A percentile compares a stretch with the other conserved stretches of the same genome.
phyloP scores from a whole-genome alignment of 2,797 vertebrate species.

The Limnodromus scolopaceus region DNA sequence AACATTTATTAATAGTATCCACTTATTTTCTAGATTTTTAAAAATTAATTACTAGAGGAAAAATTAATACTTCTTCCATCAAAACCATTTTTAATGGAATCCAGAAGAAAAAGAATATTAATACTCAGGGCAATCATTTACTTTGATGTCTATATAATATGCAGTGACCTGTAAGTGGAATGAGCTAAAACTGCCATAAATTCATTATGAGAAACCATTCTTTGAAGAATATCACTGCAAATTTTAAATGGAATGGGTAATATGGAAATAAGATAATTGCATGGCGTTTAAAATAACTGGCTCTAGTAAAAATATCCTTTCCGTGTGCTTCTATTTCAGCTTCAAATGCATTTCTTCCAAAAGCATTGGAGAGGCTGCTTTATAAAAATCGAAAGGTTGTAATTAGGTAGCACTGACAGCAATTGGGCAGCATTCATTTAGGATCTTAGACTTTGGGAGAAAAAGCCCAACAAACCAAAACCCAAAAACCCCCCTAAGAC shows the following conservation, averaged over 20 bases:
- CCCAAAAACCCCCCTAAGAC: background rate
- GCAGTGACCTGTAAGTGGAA: conserved; percentile 16
- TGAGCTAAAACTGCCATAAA: conserved; percentile 47
- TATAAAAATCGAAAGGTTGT: background rate
- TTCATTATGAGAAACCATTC: conserved; percentile 42
- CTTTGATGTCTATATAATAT: conserved; percentile 49
- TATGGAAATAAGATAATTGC: conserved; percentile 34
- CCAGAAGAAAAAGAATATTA: conserved; percentile 25
- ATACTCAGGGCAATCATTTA: conserved; percentile 3
- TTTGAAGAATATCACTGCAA: conserved; percentile 41
- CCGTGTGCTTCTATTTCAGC: background rate
- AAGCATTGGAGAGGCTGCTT: background rate
- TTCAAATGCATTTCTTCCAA: background rate
- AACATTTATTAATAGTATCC: background rate
- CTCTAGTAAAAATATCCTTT: background rate
- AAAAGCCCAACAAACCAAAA: background rate
- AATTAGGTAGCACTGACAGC: background rate
- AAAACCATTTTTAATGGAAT: background rate
- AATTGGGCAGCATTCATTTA: background rate
- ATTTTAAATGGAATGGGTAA: background rate
- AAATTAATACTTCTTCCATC: background rate
- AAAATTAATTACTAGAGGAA: background rate
- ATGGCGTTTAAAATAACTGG: background rate
- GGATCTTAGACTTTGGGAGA: background rate
- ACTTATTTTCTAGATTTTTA: background rate